These are phyloP conservation scores for Dendrocopos noguchii DNA, from an alignment of 2,113 vertebrate species.

Conservation along the genomic window DNA sequence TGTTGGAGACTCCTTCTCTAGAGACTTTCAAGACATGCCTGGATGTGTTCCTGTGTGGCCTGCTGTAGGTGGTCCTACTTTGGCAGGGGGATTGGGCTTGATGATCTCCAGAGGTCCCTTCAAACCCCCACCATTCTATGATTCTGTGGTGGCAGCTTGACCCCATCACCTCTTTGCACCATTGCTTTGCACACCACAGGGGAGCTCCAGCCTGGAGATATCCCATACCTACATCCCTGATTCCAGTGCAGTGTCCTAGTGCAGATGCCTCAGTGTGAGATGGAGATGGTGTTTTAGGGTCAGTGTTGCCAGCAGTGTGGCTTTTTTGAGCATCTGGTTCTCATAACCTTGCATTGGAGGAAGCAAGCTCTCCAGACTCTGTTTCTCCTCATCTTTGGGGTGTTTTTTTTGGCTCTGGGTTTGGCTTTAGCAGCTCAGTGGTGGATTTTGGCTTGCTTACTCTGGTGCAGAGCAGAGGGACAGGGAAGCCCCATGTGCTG, in stretches of 20 bases:
- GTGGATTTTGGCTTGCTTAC: neutral
- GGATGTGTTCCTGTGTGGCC: too few relatives aligned
- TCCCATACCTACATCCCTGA: rapidly evolving
- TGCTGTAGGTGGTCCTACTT: too few relatives aligned
- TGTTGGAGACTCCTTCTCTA: too few relatives aligned
- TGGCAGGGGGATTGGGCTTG: too few relatives aligned
- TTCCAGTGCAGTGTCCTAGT: rapidly evolving
- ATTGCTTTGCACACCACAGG: neutral
- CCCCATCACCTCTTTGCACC: neutral
- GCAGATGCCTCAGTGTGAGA: neutral
- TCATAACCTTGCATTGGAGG: rapidly evolving
- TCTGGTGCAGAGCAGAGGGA: neutral
- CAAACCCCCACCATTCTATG: too few relatives aligned
- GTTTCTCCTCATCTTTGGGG: neutral
- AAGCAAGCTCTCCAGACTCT: rapidly evolving
- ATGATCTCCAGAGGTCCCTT: too few relatives aligned
- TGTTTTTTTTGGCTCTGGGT: neutral
- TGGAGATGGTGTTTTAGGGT: neutral
- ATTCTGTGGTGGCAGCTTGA: neutral
- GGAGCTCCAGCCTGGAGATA: neutral
- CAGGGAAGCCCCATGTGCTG: neutral
- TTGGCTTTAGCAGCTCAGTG: neutral
- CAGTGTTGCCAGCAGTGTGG: rapidly evolving
- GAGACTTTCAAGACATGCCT: too few relatives aligned
- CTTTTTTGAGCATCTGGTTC: neutral